Base-by-base conservation (phyloP, 2,797 vertebrate genomes). In the Bradypodion ventrale region DNA sequence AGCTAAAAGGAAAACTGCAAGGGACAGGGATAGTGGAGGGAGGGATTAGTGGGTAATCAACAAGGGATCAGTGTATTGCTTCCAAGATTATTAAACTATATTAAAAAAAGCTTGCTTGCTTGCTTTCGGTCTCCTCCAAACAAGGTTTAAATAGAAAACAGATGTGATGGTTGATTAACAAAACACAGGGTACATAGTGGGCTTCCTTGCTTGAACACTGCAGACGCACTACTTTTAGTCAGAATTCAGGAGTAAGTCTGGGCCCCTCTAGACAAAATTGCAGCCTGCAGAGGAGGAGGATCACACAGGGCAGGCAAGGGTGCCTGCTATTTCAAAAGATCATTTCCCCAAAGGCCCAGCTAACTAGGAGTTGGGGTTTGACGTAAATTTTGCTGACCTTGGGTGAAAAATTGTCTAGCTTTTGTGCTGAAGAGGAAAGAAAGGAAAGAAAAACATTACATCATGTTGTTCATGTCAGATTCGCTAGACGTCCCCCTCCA, bases 371-470 rank as follows among this genome's bases (percentile, higher is more conserved):
- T n/a, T 32, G 0, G 37, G 35, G 35, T 63, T 95, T 89, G 88
- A 95, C 95, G 94, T 95, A 95, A 94, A 94, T 95, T 94, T 89
- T 89, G 87, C 95, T 95, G 95, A 96, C 96, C 95, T 92, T 90
- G 85, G 95, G 93, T 93, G 90, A 93, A 96, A 96, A 95, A 96
- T 92, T 95, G 95, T 96, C 95, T 95, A 88, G 80, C 95, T 96
- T 97, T 94, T 91, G 96, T 95, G 94, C 95, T 93, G 83, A 37
- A 96, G 97, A 96, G 97, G 97, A 96, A 97, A 96, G 97, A 97
- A 96, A 98, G 97, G 6, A 37, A 96, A 97, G 96, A 97, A 97
- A 94, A 97, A 97, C 97, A 97, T 97, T 96, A 98, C 96, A 97
- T 98, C 97, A 98, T 95, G 94, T 88, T 92, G 90, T 93, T 92